Conservation (phyloP, 2,797 vertebrate species). For the Melanotaenia nigrans region DNA sequence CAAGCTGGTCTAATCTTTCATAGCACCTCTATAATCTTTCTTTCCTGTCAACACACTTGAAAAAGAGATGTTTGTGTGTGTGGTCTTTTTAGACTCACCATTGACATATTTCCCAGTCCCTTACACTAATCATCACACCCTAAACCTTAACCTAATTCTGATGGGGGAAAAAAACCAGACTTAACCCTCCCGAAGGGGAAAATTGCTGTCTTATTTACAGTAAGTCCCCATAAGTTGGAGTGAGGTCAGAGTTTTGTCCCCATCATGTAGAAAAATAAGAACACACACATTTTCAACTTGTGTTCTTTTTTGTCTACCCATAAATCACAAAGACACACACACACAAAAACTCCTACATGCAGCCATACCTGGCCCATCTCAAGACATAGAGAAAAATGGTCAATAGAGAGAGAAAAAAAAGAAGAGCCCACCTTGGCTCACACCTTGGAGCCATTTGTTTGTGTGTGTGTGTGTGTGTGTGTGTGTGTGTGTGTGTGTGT, state of each 20-base stretch:
- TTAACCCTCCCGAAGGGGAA: too few species aligned
- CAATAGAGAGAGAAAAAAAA: background rate
- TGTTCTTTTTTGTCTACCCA: slow-evolving; percentile 10
- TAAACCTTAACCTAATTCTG: too few species aligned
- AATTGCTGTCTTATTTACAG: too few species aligned
- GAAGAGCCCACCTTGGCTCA: background rate
- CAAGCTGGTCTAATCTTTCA: slow-evolving; percentile 26
- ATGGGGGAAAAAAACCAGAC: too few species aligned
- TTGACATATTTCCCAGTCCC: too few species aligned
- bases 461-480: slow-evolving; percentile 2
- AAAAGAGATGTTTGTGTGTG: background rate
- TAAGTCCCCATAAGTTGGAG: too few species aligned
- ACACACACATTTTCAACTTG: background rate
- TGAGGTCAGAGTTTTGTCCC: too few species aligned
- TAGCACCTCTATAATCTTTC: slow-evolving; percentile 1
- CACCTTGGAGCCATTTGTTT: background rate
- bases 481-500: slow-evolving; percentile 10
- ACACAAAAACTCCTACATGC: background rate
- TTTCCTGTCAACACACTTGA: slow-evolving; percentile 12
- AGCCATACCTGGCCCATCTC: slow-evolving; percentile 22
- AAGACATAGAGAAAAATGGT: background rate
- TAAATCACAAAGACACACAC: slow-evolving; percentile 28
- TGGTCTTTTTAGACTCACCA: too few species aligned
- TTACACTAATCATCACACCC: too few species aligned
- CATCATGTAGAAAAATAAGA: too few species aligned